Evolutionary conservation across 2,113 vertebrate species (phyloP).

Genomic region (Ranitomeya imitator): DNA sequence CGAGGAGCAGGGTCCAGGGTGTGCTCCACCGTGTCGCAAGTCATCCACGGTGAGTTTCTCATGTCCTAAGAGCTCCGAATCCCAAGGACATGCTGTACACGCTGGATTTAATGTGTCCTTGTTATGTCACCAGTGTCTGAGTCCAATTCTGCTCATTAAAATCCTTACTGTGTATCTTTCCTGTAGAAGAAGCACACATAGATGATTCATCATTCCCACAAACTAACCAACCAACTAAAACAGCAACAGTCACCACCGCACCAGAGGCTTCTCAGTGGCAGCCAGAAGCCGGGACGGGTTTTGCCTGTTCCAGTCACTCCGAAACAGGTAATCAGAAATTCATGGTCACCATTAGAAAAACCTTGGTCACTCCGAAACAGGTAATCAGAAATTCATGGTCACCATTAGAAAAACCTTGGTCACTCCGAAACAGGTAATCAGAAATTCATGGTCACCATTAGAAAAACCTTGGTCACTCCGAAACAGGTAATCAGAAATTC

Average conservation of each 20-base stretch:
- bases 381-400: no score
- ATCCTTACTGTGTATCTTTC: neutral
- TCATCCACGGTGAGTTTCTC: constrained; percentile 67
- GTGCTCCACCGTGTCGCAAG: constrained; percentile 59
- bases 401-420: neutral
- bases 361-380: no score
- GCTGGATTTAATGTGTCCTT: neutral
- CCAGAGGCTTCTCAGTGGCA: constrained; percentile 78
- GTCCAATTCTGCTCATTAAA: neutral
- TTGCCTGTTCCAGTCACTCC: constrained; percentile 35
- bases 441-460: neutral
- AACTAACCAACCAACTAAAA: constrained; percentile 83
- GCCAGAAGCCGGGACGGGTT: constrained; percentile 73
- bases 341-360: neutral
- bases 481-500: constrained; percentile 15
- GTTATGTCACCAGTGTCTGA: neutral
- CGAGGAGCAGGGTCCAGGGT: constrained; percentile 59
- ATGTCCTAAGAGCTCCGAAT: neutral
- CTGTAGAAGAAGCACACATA: constrained; percentile 76
- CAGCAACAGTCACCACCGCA: constrained; percentile 71
- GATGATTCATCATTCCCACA: constrained; percentile 77
- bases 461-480: no score
- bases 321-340: constrained; percentile 24
- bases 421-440: constrained; percentile 40
- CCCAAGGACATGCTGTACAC: neutral